Evolutionary conservation across 2,113 vertebrate genomes (phyloP).

Genomic region (Chrysemys picta): DNA sequence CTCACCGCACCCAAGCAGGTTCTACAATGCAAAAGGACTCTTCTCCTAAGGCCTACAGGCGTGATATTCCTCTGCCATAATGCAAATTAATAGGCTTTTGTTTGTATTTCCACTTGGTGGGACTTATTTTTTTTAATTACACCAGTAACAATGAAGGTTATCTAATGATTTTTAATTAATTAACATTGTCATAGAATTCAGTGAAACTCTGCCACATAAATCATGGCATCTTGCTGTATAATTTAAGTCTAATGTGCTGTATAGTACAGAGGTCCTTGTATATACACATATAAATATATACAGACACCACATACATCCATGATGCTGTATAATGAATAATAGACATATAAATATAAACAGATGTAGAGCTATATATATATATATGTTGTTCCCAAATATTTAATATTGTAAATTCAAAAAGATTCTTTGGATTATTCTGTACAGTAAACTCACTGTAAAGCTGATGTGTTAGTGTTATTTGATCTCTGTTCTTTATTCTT

Average conservation of each 20-base stretch:
- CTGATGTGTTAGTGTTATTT: constrained; percentile 10
- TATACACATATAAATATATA: not conserved
- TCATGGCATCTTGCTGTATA: not conserved
- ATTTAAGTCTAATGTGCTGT: constrained; percentile 17
- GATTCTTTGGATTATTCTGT: constrained; percentile 21
- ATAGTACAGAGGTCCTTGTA: not conserved
- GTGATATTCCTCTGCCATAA: constrained; percentile 8
- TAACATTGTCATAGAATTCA: constrained; percentile 1
- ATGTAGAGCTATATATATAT: not conserved
- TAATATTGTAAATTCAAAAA: not conserved
- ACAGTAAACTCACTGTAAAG: not conserved
- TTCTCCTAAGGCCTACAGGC: constrained; percentile 21
- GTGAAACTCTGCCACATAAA: not conserved
- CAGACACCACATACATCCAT: not conserved
- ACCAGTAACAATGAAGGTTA: constrained; percentile 14
- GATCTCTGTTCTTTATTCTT: constrained; percentile 7
- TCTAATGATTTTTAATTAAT: constrained; percentile 15
- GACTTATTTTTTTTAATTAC: not conserved
- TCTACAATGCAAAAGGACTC: constrained; percentile 10
- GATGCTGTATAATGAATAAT: not conserved
- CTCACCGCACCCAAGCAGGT: constrained; percentile 39
- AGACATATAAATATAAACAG: not conserved
- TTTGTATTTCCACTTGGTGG: not conserved
- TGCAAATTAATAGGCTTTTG: constrained; percentile 6
- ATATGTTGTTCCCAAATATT: not conserved